Percentiles rank a stretch among this genome's conserved stretches.
Conservation (phyloP, 2,113 vertebrate genomes). For the Odocoileus virginianus region DNA sequence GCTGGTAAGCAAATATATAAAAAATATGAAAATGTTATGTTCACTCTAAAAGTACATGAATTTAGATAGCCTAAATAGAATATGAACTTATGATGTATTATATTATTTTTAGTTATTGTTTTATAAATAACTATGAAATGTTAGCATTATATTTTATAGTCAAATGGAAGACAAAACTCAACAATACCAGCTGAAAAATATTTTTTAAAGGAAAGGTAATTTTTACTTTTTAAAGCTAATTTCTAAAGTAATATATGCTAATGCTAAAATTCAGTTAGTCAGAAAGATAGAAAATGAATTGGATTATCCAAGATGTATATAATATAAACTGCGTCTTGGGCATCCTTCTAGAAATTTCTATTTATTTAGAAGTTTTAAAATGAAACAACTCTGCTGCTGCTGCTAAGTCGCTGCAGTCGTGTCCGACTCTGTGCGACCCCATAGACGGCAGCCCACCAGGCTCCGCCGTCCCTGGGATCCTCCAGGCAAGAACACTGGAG, state of each 20-base stretch:
- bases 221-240: conserved; percentile 26
- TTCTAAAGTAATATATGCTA: neutral
- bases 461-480: too few species aligned
- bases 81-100: neutral
- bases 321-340: neutral
- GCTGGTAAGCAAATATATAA: neutral
- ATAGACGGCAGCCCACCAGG: too few species aligned
- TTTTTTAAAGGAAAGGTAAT: neutral
- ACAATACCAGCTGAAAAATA: neutral
- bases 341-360: neutral
- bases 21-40: neutral
- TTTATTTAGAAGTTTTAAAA: neutral
- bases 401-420: too few species aligned
- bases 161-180: neutral
- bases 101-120: neutral
- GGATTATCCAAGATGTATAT: neutral
- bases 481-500: too few species aligned
- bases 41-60: neutral
- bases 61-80: neutral
- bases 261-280: neutral
- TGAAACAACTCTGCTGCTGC: neutral
- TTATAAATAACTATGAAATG: conserved; percentile 3
- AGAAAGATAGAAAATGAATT: neutral
- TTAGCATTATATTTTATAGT: neutral
- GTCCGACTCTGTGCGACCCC: too few species aligned